Evolutionary conservation across 2,113 vertebrate species (phyloP).

Genomic region (Notothenia rossii): DNA sequence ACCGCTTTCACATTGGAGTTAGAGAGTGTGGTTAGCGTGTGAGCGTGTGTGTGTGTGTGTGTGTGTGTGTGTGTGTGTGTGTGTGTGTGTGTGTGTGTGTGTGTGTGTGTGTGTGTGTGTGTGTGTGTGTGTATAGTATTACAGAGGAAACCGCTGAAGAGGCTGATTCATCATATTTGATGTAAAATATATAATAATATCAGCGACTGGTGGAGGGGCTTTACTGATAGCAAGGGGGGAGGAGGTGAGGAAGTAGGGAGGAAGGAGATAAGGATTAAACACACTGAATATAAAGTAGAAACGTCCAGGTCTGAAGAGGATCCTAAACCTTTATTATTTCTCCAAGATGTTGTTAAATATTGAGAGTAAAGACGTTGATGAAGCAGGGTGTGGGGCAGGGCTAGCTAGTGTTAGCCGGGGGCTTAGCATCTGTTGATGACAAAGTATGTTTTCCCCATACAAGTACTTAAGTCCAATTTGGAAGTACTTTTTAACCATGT

Average conservation of each 20-base stretch:
- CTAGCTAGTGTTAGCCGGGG: too few relatives aligned
- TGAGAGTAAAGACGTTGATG: too few relatives aligned
- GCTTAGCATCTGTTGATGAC: too few relatives aligned
- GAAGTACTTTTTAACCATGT: too few relatives aligned
- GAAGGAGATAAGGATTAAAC: background rate
- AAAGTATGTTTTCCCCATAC: too few relatives aligned
- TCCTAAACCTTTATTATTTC: too few relatives aligned
- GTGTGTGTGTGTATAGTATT: constrained; percentile 41
- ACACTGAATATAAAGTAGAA: too few relatives aligned
- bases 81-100: constrained; percentile 18
- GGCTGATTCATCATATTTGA: constrained; percentile 69
- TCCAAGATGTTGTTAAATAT: too few relatives aligned
- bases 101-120: constrained; percentile 13
- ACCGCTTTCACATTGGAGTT: constrained; percentile 33
- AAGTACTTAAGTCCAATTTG: too few relatives aligned
- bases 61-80: constrained; percentile 21
- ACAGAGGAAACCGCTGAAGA: constrained; percentile 60
- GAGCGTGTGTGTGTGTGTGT: constrained; percentile 30
- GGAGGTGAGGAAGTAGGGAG: background rate
- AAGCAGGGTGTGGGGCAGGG: too few relatives aligned
- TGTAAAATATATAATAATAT: constrained; percentile 43
- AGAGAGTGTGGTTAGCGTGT: constrained; percentile 25
- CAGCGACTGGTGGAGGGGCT: constrained; percentile 25
- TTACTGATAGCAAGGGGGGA: background rate
- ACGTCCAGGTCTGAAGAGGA: too few relatives aligned